Evolutionary conservation across 1,140 invertebrate species (phyloP).

Genomic region (Drosophila elegans): DNA sequence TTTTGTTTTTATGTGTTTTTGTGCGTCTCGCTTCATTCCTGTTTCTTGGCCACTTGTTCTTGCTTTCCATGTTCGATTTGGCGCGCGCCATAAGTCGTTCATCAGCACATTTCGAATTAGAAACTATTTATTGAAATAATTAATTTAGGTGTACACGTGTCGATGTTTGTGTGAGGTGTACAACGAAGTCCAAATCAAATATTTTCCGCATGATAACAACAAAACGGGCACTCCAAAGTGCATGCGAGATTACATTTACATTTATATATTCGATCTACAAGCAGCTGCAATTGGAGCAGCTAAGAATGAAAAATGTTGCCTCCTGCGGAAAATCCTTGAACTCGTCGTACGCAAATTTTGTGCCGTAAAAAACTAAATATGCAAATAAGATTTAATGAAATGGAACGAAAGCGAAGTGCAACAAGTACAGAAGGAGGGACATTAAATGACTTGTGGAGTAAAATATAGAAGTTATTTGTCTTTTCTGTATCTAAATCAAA

Average conservation of each 20-base stretch:
- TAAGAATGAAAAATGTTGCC: not conserved
- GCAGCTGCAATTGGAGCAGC: constrained; percentile 11
- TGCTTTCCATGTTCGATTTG: constrained; percentile 32
- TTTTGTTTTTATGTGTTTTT: constrained; percentile 37
- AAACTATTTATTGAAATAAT: constrained; percentile 56
- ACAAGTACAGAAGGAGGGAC: not conserved
- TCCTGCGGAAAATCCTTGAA: constrained; percentile 53
- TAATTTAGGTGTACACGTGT: constrained; percentile 61
- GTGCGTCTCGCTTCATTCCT: constrained; percentile 44
- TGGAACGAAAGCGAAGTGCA: constrained; percentile 23
- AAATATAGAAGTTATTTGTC: not conserved
- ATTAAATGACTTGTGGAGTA: not conserved
- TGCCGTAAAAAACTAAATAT: constrained; percentile 21
- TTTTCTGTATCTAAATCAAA: too few relatives aligned
- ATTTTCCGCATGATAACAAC: constrained; percentile 33
- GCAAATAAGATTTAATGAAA: constrained; percentile 26
- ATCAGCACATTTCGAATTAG: constrained; percentile 20
- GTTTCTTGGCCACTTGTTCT: constrained; percentile 37
- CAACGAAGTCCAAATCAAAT: constrained; percentile 29
- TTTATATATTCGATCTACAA: constrained; percentile 1
- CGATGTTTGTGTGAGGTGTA: constrained; percentile 24
- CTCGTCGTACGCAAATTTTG: constrained; percentile 33
- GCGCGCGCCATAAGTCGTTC: constrained; percentile 45
- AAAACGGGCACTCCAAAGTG: constrained; percentile 44
- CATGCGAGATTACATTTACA: not conserved